A percentile compares a stretch with the other conserved stretches of the same genome.
phyloP scores from a whole-genome alignment of 2,888 invertebrate species.

The Zootermopsis nevadensis region DNA sequence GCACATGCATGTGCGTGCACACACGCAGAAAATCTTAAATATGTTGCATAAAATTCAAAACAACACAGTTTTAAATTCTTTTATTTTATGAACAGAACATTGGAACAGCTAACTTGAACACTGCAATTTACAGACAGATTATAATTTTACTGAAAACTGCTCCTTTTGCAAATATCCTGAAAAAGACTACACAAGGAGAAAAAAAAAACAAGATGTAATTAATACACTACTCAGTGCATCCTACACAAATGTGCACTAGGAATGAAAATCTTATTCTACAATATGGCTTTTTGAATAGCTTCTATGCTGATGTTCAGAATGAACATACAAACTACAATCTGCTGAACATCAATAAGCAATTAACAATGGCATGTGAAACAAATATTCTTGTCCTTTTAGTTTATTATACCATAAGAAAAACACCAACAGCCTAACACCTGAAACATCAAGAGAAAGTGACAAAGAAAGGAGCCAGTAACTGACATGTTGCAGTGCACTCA shows the following conservation, averaged over 20 bases:
- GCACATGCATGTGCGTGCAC: too few species aligned
- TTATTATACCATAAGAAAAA: constrained; percentile 2
- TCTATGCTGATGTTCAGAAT: constrained; percentile 2
- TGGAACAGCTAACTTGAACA: too few species aligned
- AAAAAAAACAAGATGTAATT: background rate
- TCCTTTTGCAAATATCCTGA: background rate
- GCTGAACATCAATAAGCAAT: background rate
- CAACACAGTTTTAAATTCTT: too few species aligned
- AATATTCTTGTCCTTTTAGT: background rate
- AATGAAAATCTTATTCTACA: background rate
- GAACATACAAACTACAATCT: background rate
- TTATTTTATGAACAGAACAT: too few species aligned
- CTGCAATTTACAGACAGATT: background rate
- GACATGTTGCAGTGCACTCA: constrained; percentile 5
- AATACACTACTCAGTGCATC: background rate
- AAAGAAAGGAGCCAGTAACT: background rate
- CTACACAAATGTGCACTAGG: background rate
- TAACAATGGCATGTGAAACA: background rate
- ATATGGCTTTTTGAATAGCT: background rate
- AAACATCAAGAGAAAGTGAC: constrained; percentile 14
- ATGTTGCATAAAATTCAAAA: too few species aligned
- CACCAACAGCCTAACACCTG: constrained; percentile 16
- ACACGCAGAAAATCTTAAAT: too few species aligned
- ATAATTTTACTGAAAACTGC: background rate
- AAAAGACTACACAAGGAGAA: background rate